phyloP scores from a whole-genome alignment of 2,113 vertebrate genomes.

The human region GRCh38 chr5:100043001-100043500 shows the following conservation, averaged over 20 bases:
- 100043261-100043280: background rate
- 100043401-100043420: slow-evolving; percentile 41
- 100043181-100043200: background rate
- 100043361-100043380: slow-evolving; percentile 41
- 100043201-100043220: background rate
- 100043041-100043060: background rate
- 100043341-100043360: background rate
- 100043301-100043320: slow-evolving; percentile 19
- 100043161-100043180: background rate
- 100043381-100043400: slow-evolving; percentile 56
- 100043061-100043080: slow-evolving; percentile 8
- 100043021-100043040: background rate
- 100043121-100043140: background rate
- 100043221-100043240: background rate
- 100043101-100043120: background rate
- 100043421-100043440: slow-evolving; percentile 45
- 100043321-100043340: background rate
- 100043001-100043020: background rate
- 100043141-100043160: background rate
- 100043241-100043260: slow-evolving; percentile 48
- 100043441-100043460: slow-evolving; percentile 43
- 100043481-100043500: background rate
- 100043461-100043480: slow-evolving; percentile 53
- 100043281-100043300: background rate
- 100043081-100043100: background rate